Conservation (phyloP, 2,113 vertebrate species). For the Pyrgilauda ruficollis region DNA sequence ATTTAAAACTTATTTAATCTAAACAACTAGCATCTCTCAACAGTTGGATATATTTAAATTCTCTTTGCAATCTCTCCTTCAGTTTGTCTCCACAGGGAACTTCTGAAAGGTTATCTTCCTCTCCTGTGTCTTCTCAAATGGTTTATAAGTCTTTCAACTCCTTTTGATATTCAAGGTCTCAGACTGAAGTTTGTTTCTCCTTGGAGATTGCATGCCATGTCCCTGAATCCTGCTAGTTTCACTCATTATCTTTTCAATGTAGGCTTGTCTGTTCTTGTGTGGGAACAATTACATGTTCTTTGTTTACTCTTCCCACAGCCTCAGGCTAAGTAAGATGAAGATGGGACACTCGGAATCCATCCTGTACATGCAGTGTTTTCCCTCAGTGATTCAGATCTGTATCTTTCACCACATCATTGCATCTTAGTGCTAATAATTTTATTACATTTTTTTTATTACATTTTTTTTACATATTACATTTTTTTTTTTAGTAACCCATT, state of each 20-base stretch:
- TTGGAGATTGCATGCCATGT: background rate
- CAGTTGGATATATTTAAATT: background rate
- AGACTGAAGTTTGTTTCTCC: constrained; percentile 18
- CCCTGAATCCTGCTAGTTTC: constrained; percentile 9
- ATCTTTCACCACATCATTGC: background rate
- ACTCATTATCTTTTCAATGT: background rate
- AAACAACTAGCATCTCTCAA: background rate
- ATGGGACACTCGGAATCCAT: background rate
- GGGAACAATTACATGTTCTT: background rate
- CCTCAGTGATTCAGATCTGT: background rate
- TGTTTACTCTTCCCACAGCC: constrained; percentile 31
- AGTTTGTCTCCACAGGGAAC: background rate
- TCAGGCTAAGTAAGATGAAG: background rate
- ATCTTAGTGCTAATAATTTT: background rate
- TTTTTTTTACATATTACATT: too few relatives aligned
- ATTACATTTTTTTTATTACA: background rate
- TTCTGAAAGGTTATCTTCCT: background rate
- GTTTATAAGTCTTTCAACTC: background rate
- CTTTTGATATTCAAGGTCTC: constrained; percentile 23
- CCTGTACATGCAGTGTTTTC: background rate
- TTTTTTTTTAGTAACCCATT: background rate
- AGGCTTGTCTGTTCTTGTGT: background rate
- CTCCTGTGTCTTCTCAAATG: background rate
- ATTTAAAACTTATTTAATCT: background rate
- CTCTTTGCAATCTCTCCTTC: background rate